A percentile compares a stretch with the other conserved stretches of the same genome.
Conservation (phyloP, 2,113 vertebrate genomes). For the Tupaia tana region DNA sequence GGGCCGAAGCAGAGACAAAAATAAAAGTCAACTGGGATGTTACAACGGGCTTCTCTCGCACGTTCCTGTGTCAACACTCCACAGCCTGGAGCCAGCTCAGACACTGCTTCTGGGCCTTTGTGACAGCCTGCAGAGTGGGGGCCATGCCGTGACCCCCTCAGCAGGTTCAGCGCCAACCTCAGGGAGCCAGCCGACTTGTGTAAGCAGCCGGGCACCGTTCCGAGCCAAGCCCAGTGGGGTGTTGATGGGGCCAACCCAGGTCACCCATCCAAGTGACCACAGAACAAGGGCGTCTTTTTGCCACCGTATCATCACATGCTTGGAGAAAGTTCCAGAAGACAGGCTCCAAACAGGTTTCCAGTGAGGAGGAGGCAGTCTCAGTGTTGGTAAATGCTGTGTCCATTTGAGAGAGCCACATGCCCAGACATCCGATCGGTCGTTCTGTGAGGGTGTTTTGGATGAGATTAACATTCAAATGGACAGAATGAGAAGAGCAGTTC, state of each 20-base stretch:
- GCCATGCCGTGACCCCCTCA: neutral
- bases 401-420: neutral
- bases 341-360: neutral
- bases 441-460: too few species aligned
- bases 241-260: neutral
- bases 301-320: fast-evolving
- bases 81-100: fast-evolving
- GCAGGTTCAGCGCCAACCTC: neutral
- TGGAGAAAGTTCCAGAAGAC: slow-evolving; percentile 17
- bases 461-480: neutral
- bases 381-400: neutral
- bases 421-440: neutral
- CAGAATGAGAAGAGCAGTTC: too few species aligned
- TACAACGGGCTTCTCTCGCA: neutral
- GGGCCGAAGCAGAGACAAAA: too few species aligned
- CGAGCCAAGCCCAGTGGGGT: slow-evolving; percentile 30
- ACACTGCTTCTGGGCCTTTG: fast-evolving
- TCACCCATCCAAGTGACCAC: neutral
- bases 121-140: neutral
- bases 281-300: neutral
- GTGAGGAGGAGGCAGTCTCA: neutral
- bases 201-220: slow-evolving; percentile 16
- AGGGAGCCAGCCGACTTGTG: neutral
- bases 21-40: neutral
- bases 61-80: neutral